A percentile compares a stretch with the other conserved stretches of the same genome.
Conservation (phyloP, 2,888 invertebrate genomes). For the Xylocampa areola region DNA sequence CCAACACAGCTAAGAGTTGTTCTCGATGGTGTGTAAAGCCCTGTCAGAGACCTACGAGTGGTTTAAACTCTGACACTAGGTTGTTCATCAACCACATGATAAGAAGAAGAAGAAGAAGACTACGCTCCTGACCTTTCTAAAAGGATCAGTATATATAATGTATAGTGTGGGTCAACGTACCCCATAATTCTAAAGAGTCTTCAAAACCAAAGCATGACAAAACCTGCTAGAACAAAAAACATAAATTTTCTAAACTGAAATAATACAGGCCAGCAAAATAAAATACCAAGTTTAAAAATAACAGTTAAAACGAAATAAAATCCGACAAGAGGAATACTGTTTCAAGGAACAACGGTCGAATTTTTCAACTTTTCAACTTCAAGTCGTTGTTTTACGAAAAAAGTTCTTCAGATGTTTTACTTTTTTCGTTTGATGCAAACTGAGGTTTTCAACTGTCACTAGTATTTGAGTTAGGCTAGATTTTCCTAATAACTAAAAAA, state of each 20-base stretch:
- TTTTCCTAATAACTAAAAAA: no score
- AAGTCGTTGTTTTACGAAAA: slow-evolving; percentile 49
- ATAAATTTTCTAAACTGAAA: background rate
- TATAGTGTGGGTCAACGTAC: slow-evolving; percentile 4
- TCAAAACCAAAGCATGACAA: no score
- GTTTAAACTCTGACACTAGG: no score
- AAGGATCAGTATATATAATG: slow-evolving; percentile 1
- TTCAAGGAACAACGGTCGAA: slow-evolving; percentile 49
- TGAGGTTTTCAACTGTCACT: slow-evolving; percentile 28
- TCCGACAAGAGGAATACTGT: slow-evolving; percentile 41
- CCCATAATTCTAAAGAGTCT: no score
- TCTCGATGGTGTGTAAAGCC: no score
- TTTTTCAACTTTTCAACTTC: slow-evolving; percentile 48
- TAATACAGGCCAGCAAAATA: slow-evolving; percentile 5
- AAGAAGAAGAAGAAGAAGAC: no score
- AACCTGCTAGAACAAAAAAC: no score
- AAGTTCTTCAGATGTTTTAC: slow-evolving; percentile 24
- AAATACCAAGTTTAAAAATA: slow-evolving; percentile 49
- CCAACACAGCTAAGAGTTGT: no score
- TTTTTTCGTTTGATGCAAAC: slow-evolving; percentile 30
- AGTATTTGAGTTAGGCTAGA: slow-evolving; percentile 12
- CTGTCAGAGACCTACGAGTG: no score
- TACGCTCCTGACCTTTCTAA: slow-evolving; percentile 26
- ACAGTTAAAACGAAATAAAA: slow-evolving; percentile 52
- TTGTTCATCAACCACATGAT: no score